These are phyloP conservation scores for Pseudochirops cupreus DNA, from an alignment of 2,797 vertebrate genomes.

Conservation along the genomic window DNA sequence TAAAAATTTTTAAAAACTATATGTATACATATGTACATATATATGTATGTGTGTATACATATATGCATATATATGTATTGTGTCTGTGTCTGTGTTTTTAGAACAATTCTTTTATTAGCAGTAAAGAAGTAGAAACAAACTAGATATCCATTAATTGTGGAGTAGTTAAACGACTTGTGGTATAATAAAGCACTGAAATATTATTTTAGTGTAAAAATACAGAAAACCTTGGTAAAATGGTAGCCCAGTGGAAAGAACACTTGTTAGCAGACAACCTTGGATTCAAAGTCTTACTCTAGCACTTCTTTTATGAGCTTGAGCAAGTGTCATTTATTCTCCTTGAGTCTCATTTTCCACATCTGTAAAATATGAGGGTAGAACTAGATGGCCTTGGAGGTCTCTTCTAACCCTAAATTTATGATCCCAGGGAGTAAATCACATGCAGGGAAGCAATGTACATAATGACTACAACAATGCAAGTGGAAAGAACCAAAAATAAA, in stretches of 20 bases:
- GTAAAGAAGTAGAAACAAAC: neutral
- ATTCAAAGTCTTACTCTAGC: neutral
- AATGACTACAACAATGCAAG: neutral
- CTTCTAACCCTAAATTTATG: neutral
- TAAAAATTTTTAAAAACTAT: no score
- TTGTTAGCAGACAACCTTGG: neutral
- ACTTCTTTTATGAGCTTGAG: neutral
- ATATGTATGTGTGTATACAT: no score
- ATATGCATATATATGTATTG: no score
- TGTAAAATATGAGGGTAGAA: neutral
- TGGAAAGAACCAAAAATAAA: neutral
- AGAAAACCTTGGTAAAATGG: neutral
- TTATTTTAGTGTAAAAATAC: neutral
- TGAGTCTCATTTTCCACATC: neutral
- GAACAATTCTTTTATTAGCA: neutral
- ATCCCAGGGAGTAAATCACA: neutral
- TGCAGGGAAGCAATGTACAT: neutral
- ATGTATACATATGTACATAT: no score
- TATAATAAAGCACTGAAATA: neutral
- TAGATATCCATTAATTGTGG: neutral
- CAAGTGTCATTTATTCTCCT: neutral
- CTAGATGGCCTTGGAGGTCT: neutral
- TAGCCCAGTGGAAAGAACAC: neutral
- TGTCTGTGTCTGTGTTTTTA: no score
- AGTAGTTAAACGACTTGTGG: neutral